Conservation (phyloP, 1,140 invertebrate species). For the Monomorium pharaonis region DNA sequence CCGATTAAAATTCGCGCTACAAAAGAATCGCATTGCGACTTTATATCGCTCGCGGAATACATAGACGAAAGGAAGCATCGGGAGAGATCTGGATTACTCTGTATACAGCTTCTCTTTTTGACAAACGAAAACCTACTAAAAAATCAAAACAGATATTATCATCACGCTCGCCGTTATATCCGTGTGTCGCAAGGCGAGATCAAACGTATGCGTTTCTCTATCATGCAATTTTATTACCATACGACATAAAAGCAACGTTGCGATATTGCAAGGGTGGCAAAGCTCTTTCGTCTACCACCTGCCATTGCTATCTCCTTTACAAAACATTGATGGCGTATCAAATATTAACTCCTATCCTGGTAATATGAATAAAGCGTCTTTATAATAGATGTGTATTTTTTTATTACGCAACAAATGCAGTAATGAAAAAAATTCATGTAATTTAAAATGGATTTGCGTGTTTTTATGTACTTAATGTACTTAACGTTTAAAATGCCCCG, state of each 20-base stretch:
- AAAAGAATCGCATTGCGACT: background rate
- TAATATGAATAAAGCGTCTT: background rate
- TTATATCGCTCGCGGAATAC: background rate
- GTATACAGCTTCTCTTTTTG: background rate
- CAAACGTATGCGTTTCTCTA: conserved; percentile 36
- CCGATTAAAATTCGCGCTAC: background rate
- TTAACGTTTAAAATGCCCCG: background rate
- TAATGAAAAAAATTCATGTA: background rate
- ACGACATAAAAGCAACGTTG: conserved; percentile 50
- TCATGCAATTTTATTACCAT: conserved; percentile 59
- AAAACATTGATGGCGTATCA: conserved; percentile 11
- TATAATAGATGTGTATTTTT: background rate
- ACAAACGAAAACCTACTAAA: conserved; percentile 2
- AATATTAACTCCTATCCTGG: conserved; percentile 26
- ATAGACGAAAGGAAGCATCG: background rate
- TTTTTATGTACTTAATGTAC: background rate
- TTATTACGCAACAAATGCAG: background rate
- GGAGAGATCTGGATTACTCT: background rate
- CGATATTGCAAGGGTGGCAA: conserved; percentile 37
- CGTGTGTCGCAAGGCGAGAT: conserved; percentile 37
- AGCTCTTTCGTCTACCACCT: conserved; percentile 25
- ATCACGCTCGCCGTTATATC: conserved; percentile 38
- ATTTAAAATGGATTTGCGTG: background rate
- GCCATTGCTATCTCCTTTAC: background rate
- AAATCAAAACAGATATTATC: conserved; percentile 26